These are phyloP conservation scores for Xenentodon cancila DNA, from an alignment of 2,797 vertebrate genomes.

Conservation along the genomic window DNA sequence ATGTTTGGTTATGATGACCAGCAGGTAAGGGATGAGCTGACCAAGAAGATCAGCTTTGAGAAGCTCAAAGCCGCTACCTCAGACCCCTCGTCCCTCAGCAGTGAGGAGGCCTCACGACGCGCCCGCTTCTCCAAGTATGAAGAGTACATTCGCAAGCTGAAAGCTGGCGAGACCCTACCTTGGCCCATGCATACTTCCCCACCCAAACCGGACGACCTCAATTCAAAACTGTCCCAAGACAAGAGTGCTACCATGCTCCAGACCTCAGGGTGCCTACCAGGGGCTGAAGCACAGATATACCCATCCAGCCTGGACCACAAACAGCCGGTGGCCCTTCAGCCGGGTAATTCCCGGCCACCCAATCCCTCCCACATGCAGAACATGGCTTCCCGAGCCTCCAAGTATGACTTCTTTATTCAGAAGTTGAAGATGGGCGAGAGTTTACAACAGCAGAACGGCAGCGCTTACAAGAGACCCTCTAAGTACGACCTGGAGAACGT, in stretches of 20 bases:
- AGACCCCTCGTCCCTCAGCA: conserved; percentile 83
- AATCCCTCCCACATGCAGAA: conserved; percentile 90
- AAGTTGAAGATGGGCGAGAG: conserved; percentile 96
- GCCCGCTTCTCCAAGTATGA: conserved; percentile 98
- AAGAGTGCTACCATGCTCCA: conserved; percentile 84
- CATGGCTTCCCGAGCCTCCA: conserved; percentile 91
- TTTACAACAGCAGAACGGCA: conserved; percentile 93
- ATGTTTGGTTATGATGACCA: conserved; percentile 98
- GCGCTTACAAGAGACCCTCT: conserved; percentile 94
- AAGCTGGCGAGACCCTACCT: conserved; percentile 92
- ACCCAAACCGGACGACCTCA: conserved; percentile 87
- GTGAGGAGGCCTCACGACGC: conserved; percentile 90
- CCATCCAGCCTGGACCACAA: conserved; percentile 88
- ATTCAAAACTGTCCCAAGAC: conserved; percentile 84
- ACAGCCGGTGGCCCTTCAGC: conserved; percentile 83
- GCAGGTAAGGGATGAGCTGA: conserved; percentile 95
- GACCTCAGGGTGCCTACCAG: conserved; percentile 79
- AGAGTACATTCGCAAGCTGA: conserved; percentile 98
- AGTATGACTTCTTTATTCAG: conserved; percentile 98
- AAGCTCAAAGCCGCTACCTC: conserved; percentile 93
- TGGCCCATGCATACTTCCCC: conserved; percentile 87
- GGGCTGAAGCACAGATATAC: conserved; percentile 83
- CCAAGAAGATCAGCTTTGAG: conserved; percentile 97
- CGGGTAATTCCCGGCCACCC: conserved; percentile 76
- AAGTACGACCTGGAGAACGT: conserved; percentile 99